phyloP scores from a whole-genome alignment of 2,113 vertebrate species.

The Delphinapterus leucas region DNA sequence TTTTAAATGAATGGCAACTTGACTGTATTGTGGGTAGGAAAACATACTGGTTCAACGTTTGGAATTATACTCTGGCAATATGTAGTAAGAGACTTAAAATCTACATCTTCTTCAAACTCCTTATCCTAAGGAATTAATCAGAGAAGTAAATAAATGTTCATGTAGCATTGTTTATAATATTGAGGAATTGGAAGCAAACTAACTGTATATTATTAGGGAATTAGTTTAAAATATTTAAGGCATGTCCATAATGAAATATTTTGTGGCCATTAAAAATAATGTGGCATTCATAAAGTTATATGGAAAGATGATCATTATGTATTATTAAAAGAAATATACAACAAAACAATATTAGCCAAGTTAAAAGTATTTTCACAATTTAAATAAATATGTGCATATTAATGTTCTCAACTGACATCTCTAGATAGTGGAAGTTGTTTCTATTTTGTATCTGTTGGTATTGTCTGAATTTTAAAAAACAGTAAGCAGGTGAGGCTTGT shows the following conservation, averaged over 20 bases:
- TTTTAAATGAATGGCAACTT: not conserved
- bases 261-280: conserved; percentile 9
- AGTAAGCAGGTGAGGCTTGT: not conserved
- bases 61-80: not conserved
- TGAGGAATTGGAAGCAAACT: not conserved
- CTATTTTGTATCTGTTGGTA: conserved; percentile 1
- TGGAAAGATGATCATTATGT: not conserved
- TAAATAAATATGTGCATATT: not conserved
- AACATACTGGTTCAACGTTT: not conserved
- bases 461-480: not conserved
- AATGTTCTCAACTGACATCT: not conserved
- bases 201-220: not conserved
- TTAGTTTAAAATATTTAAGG: conserved; percentile 26
- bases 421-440: not conserved
- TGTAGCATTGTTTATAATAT: not conserved
- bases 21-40: not conserved
- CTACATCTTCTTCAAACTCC: not conserved
- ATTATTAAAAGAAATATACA: not conserved
- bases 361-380: not conserved
- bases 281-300: not conserved
- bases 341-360: not conserved
- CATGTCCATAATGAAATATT: not conserved
- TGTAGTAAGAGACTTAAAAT: not conserved
- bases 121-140: not conserved
- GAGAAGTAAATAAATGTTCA: not conserved